Base-by-base conservation (phyloP, 2,888 invertebrate species). In the Melikaiella ostensackeni region DNA sequence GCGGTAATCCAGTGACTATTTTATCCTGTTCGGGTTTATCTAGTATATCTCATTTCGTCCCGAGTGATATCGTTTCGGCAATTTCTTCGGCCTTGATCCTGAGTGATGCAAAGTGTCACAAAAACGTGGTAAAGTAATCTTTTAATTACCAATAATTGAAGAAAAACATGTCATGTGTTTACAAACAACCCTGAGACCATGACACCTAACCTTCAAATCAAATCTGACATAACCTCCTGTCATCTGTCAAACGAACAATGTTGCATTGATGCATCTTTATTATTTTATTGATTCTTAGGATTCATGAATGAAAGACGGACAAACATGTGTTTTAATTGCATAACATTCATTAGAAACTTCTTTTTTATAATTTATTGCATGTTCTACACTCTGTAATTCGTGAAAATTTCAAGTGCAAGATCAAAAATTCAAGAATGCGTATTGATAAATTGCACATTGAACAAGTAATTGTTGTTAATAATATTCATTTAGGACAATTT, bases 111-210 rank as follows among this genome's bases (percentile, higher is more conserved):
- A 33, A 46, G 80, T 77, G 75, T 57, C 75, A 63, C 66, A 83
- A 86, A 86, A 78, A 88, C 88, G 88, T 85, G 87, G 88, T 88
- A 81, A 88, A 85, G 74, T 50, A 21, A 64, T 33, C 46, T 70
- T 21, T 6, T 33, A n/a, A n/a, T 75, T 64, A 74, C 73, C 50
- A 21, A 57, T 33, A 76, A 42, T 62, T 55, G 62, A n/a, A 19
- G 11, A 13, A 30, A 11, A 11, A 11, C 13, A 2, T 9, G 0
- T 19, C 33, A 66, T 83, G 84, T 88, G 87, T 88, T 87, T 88
- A 88, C 86, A 86, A 86, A 86, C 85, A 86, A 35, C 19, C 16
- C 38, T n/a, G 3, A 55, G 55, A 21, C 16, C 27, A 35, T 62
- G 74, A 38, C 55, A 83, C 85, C 81, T 86, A 87, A 86, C 86